Evolutionary conservation across 1,140 invertebrate genomes (phyloP).

Genomic region (Dinothrombium tinctorium): DNA sequence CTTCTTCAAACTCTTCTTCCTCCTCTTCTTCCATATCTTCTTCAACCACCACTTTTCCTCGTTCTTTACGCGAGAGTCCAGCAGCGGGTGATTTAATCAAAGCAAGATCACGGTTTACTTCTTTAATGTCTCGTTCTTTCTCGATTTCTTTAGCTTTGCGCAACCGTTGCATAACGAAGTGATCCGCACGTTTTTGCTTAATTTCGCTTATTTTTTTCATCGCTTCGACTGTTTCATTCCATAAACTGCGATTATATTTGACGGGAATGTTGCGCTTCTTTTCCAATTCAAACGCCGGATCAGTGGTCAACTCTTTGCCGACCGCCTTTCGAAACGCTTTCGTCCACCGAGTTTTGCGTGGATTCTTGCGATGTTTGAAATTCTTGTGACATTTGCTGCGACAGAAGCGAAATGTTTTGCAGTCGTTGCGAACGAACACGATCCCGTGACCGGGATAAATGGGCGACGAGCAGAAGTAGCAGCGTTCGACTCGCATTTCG

Average conservation of each 20-base stretch:
- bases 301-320: conserved; percentile 85
- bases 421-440: conserved; percentile 31
- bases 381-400: conserved; percentile 91
- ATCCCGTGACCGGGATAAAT: conserved; percentile 33
- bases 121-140: conserved; percentile 58
- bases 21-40: conserved; percentile 10
- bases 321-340: conserved; percentile 89
- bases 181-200: conserved; percentile 52
- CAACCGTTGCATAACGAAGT: conserved; percentile 51
- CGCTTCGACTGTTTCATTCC: conserved; percentile 74
- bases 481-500: conserved; percentile 31
- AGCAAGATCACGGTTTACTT: conserved; percentile 67
- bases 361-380: conserved; percentile 98
- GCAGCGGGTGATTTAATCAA: conserved; percentile 69
- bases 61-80: conserved; percentile 4
- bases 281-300: conserved; percentile 92
- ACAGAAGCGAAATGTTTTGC: conserved; percentile 93
- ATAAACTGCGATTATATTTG: conserved; percentile 30
- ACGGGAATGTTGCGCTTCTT: conserved; percentile 44
- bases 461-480: conserved; percentile 33
- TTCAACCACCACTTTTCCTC: conserved; percentile 10
- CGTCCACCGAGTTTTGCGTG: conserved; percentile 91
- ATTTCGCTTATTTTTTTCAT: conserved; percentile 76
- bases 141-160: conserved; percentile 66
- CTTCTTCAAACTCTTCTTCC: conserved; percentile 3